Base-by-base conservation (phyloP, 2,797 vertebrate genomes). In the Scolopax rusticola region DNA sequence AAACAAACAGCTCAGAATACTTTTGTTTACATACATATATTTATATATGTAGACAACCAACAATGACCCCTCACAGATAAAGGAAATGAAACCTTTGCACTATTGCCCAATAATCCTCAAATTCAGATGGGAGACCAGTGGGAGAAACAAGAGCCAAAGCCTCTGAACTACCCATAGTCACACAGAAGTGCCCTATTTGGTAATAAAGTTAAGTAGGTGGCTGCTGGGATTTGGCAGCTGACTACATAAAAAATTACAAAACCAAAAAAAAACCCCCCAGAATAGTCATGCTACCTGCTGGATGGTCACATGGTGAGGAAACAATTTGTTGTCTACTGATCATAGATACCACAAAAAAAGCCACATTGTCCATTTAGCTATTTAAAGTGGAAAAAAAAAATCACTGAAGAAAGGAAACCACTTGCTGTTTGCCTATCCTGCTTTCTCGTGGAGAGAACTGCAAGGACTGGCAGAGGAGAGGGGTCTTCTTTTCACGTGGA, bases 181-280 rank as follows among this genome's bases (percentile, higher is more conserved):
- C 36, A n/a, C 4, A 28, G 28, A 71, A 65, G 17, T 12, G 4
- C 8, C 48, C 32, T 38, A 7, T 15, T 63, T 33, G 8, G 33
- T 47, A 63, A 51, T 48, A 36, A 73, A 61, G 19, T 36, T 32
- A 93, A 50, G 18, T 27, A 43, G 23, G 1, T 73, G 15, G 13
- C 32, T 69, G 67, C 40, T 45, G 56, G 76, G 71, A 64, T 41
- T 73, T 61, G 36, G 61, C 45, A 84, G 30, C 20, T 48, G n/a
- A 32, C 2, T 4, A 36, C 13, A 67, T 33, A 73, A 79, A 61
- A 54, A n/a, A 2, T 11, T 75, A 27, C 11, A 70, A 67, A 77
- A 15, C 2, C 0, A 19, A 25, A 56, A n/a, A 15, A 25, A 6
- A 1, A 0, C 10, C 19, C 30, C 1, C 0, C 11, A 18, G 15